These are phyloP conservation scores for Lutraria rhynchaena DNA, from an alignment of 1,140 invertebrate species.

Conservation along the genomic window DNA sequence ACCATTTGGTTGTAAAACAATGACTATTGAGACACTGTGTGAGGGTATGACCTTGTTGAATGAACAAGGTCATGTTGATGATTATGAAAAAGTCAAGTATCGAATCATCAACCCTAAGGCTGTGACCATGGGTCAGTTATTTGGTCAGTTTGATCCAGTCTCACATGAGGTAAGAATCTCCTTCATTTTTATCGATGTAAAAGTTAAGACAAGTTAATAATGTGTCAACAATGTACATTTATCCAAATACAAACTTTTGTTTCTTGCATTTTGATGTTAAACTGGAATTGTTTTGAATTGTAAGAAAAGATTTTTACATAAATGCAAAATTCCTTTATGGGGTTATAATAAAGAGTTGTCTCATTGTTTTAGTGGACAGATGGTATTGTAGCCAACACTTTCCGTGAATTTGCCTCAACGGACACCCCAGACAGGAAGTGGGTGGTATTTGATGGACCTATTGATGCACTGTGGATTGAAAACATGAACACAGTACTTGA, in stretches of 20 bases:
- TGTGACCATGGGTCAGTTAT: conserved; percentile 83
- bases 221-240: too few species aligned
- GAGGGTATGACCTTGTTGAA: conserved; percentile 86
- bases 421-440: conserved; percentile 82
- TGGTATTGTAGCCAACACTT: conserved; percentile 85
- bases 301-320: too few species aligned
- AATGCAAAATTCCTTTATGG: too few species aligned
- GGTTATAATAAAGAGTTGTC: too few species aligned
- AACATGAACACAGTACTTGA: conserved; percentile 84
- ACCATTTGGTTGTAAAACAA: conserved; percentile 83
- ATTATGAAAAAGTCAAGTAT: conserved; percentile 80
- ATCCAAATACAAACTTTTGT: too few species aligned
- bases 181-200: not conserved
- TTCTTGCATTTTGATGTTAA: too few species aligned
- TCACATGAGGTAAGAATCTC: conserved; percentile 80
- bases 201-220: too few species aligned
- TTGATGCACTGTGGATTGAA: conserved; percentile 83
- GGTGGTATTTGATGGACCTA: conserved; percentile 83
- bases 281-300: too few species aligned
- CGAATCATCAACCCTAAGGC: conserved; percentile 82
- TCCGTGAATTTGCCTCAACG: conserved; percentile 81
- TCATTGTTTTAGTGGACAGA: conserved; percentile 80
- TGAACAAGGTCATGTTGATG: conserved; percentile 74
- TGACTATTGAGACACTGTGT: conserved; percentile 86
- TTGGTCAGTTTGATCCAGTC: conserved; percentile 82